phyloP scores from a whole-genome alignment of 1,140 invertebrate species.

The Pygmarrhopalites habei region DNA sequence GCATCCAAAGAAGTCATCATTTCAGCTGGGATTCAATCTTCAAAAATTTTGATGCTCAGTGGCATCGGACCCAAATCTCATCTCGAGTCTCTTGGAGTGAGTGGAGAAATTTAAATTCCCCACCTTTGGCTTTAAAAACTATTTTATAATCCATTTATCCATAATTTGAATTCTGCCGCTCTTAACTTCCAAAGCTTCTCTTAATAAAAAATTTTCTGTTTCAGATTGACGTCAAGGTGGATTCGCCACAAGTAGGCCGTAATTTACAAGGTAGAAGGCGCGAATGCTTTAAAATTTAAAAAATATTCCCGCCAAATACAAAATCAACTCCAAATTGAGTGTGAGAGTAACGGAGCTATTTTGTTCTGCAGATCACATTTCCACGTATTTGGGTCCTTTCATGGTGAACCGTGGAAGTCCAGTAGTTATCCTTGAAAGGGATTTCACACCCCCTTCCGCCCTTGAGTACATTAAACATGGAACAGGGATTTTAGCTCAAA shows the following conservation, averaged over 20 bases:
- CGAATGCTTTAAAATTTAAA: too few relatives aligned
- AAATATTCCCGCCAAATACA: too few relatives aligned
- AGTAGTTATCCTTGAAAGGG: slow-evolving; percentile 14
- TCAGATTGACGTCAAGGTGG: slow-evolving; percentile 35
- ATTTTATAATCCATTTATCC: neutral
- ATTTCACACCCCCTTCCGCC: slow-evolving; percentile 2
- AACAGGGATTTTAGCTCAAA: slow-evolving; percentile 19
- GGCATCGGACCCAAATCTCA: slow-evolving; percentile 48
- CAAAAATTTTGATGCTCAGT: slow-evolving; percentile 49
- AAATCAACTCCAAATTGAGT: too few relatives aligned
- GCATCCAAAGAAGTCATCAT: slow-evolving; percentile 43
- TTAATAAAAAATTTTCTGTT: slow-evolving; percentile 9
- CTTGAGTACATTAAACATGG: slow-evolving; percentile 9
- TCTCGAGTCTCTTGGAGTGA: slow-evolving; percentile 41
- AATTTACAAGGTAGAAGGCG: too few relatives aligned
- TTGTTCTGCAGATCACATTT: slow-evolving; percentile 45
- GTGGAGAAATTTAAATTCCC: neutral
- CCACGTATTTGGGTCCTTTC: slow-evolving; percentile 24
- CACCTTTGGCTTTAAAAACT: neutral
- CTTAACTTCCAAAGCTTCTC: too few relatives aligned
- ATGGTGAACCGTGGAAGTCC: slow-evolving; percentile 6
- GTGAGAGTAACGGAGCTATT: too few relatives aligned
- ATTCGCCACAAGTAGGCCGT: slow-evolving; percentile 45
- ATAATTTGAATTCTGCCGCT: neutral
- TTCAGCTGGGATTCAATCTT: slow-evolving; percentile 44